Conservation (phyloP, 2,797 vertebrate genomes). For the Gallinago stenura region DNA sequence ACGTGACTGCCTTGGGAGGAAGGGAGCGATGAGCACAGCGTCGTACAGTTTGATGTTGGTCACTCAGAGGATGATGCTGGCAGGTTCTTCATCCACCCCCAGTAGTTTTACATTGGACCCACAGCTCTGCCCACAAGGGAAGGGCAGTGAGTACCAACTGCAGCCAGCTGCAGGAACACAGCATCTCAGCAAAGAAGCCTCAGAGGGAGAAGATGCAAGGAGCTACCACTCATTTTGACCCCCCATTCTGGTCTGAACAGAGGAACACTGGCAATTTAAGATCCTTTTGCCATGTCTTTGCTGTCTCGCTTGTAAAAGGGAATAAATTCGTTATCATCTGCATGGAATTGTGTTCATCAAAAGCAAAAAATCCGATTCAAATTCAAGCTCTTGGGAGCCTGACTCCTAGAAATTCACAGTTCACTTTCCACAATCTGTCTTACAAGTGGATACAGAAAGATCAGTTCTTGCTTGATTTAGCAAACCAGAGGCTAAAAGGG, state of each 20-base stretch:
- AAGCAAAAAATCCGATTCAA: constrained; percentile 26
- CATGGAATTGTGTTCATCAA: neutral
- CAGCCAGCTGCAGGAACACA: neutral
- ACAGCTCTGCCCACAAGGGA: neutral
- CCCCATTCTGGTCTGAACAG: neutral
- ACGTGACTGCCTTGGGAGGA: neutral
- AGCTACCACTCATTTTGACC: neutral
- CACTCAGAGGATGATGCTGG: neutral
- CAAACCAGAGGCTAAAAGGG: constrained; percentile 13
- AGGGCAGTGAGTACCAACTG: neutral
- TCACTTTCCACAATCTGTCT: constrained; percentile 1
- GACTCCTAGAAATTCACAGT: constrained; percentile 11
- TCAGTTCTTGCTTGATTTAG: neutral
- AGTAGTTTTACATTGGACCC: neutral
- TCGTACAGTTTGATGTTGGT: neutral
- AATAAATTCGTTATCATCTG: neutral
- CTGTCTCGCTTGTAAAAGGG: neutral
- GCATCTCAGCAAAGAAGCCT: neutral
- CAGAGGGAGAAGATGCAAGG: neutral
- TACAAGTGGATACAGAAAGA: constrained; percentile 7
- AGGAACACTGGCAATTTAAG: neutral
- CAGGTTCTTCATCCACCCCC: neutral
- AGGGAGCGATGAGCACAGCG: neutral
- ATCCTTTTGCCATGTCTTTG: neutral
- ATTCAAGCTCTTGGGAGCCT: neutral